A percentile compares a stretch with the other conserved stretches of the same genome.
Conservation (phyloP, 2,888 invertebrate species). For the Limenitis camilla region DNA sequence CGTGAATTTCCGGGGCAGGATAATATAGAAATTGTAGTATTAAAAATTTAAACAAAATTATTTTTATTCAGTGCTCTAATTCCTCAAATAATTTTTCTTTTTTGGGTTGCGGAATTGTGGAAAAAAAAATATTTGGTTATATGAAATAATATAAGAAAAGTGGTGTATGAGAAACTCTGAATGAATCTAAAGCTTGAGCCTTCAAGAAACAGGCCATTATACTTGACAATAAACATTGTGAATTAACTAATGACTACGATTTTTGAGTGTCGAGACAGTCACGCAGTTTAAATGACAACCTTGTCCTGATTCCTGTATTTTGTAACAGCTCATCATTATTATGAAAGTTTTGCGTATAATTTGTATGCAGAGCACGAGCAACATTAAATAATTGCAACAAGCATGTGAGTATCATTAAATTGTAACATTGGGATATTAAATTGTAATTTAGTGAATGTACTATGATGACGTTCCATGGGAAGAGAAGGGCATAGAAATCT, state of each 20-base stretch:
- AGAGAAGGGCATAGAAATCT: neutral
- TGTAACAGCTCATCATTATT: slow-evolving; percentile 12
- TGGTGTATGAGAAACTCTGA: too few species aligned
- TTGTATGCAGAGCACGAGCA: slow-evolving; percentile 9
- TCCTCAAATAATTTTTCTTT: too few species aligned
- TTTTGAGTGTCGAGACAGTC: neutral
- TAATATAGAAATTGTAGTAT: too few species aligned
- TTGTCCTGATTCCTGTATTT: slow-evolving; percentile 22
- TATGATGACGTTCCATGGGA: too few species aligned
- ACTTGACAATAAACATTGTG: neutral
- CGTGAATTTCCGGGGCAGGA: too few species aligned
- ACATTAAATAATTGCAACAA: slow-evolving; percentile 3
- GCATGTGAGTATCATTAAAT: neutral
- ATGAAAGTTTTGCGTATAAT: slow-evolving; percentile 17
- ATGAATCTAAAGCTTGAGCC: too few species aligned
- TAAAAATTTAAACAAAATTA: too few species aligned
- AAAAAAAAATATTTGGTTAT: too few species aligned
- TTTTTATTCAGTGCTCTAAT: too few species aligned
- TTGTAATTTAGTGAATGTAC: neutral
- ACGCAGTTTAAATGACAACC: slow-evolving; percentile 12
- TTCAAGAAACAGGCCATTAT: too few species aligned
- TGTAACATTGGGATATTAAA: neutral
- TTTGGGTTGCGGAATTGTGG: too few species aligned
- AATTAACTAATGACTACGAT: neutral
- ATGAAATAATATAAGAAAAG: too few species aligned